Percentiles rank a stretch among this genome's conserved stretches.
Evolutionary conservation across 2,797 vertebrate species (phyloP).

Genomic region (Hydrocynus forskahlii): DNA sequence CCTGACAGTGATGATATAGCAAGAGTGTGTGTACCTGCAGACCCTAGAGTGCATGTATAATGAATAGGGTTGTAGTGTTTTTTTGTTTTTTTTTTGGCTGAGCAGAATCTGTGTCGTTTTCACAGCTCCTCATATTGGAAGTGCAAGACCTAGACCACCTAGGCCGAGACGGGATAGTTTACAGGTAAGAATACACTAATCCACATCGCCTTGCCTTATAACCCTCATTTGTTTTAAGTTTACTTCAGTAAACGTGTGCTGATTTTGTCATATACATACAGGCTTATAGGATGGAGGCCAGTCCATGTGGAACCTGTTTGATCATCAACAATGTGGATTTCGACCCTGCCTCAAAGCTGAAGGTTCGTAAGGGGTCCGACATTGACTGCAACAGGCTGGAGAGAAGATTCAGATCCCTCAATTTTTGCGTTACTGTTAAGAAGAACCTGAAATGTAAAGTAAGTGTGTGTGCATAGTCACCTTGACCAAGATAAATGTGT

Average conservation of each 20-base stretch:
- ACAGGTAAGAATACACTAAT: slow-evolving; percentile 60
- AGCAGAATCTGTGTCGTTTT: slow-evolving; percentile 15
- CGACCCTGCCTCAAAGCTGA: slow-evolving; percentile 62
- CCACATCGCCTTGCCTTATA: background rate
- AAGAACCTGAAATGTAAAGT: slow-evolving; percentile 83
- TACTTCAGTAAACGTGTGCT: background rate
- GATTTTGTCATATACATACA: slow-evolving; percentile 57
- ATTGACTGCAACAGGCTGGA: slow-evolving; percentile 85
- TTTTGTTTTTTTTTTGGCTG: no score
- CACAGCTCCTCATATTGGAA: slow-evolving; percentile 65
- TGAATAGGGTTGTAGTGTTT: no score
- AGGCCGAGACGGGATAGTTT: slow-evolving; percentile 71
- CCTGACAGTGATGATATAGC: no score
- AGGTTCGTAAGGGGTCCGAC: slow-evolving; percentile 80
- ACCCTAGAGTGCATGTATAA: no score
- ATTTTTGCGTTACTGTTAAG: slow-evolving; percentile 79
- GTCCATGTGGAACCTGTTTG: slow-evolving; percentile 87
- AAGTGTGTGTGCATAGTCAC: slow-evolving; percentile 30
- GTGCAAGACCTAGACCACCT: slow-evolving; percentile 27
- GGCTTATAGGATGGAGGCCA: slow-evolving; percentile 84
- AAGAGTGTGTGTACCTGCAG: no score
- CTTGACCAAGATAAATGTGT: background rate
- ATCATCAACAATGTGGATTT: slow-evolving; percentile 94
- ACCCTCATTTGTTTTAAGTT: background rate
- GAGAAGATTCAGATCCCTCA: slow-evolving; percentile 79